Percentiles rank a stretch among this genome's conserved stretches.
Conservation (phyloP, 2,888 invertebrate genomes). For the Nemoura dubitans region DNA sequence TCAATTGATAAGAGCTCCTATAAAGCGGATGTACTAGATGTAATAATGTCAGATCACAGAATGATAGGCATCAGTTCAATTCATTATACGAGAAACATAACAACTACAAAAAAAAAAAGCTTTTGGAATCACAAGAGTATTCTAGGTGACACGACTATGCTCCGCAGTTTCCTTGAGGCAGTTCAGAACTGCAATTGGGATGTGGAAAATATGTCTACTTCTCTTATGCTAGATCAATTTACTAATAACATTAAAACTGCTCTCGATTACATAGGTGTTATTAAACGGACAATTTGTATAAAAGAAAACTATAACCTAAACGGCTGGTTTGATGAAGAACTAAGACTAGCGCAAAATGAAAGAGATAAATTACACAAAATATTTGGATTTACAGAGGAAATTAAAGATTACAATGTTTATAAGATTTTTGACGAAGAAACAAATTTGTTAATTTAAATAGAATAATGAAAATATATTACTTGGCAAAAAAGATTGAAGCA, state of each 20-base stretch:
- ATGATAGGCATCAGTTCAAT: slow-evolving; percentile 13
- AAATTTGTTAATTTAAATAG: neutral
- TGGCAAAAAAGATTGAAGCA: neutral
- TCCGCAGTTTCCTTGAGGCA: no score
- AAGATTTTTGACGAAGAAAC: neutral
- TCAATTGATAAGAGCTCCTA: neutral
- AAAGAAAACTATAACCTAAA: slow-evolving; percentile 9
- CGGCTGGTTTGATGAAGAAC: slow-evolving; percentile 26
- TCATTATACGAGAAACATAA: no score
- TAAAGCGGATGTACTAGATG: neutral
- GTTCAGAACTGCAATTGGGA: no score
- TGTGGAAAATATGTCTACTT: no score
- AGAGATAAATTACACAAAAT: neutral
- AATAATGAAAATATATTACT: neutral
- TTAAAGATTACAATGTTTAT: neutral
- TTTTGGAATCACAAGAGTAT: no score
- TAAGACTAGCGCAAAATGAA: neutral
- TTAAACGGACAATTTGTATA: no score
- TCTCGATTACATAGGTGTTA: no score
- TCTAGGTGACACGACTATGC: no score
- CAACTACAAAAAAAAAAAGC: no score
- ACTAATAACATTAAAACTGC: no score
- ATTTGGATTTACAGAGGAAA: neutral
- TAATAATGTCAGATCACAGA: slow-evolving; percentile 14
- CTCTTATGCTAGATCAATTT: no score